Conservation (phyloP, 37 sponge, comb jelly and placozoan species). For the Beroe forskalii region DNA sequence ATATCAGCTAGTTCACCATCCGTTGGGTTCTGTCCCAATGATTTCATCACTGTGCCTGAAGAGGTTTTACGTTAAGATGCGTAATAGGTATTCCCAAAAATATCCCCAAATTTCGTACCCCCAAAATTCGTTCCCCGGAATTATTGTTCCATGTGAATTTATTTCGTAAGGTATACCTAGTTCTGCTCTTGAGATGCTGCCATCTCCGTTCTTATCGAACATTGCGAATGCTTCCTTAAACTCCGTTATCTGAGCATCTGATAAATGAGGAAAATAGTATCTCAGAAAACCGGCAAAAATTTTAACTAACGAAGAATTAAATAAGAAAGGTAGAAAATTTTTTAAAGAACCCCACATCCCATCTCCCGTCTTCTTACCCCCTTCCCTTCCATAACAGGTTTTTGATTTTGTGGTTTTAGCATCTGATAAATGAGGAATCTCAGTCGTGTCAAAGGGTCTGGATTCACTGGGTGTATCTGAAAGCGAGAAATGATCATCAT, state of each 20-base stretch:
- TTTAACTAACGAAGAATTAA: no score
- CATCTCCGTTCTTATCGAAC: conserved; percentile 60
- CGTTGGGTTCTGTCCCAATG: conserved; percentile 51
- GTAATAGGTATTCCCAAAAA: no score
- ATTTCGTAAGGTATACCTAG: no score
- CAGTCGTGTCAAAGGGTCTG: neutral
- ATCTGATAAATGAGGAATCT: neutral
- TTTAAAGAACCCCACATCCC: no score
- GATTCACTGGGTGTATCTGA: neutral
- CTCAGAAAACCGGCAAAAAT: no score
- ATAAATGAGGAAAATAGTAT: neutral
- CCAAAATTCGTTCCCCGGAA: no score
- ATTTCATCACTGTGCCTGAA: conserved; percentile 24
- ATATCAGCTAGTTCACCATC: conserved; percentile 38
- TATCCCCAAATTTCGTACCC: no score
- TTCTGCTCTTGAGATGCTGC: conserved; percentile 39
- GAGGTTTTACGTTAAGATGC: neutral
- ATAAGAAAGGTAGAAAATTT: no score
- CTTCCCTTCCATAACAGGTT: no score
- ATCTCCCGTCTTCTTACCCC: no score
- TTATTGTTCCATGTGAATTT: no score
- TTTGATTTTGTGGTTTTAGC: conserved; percentile 31
- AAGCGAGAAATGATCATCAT: no score
- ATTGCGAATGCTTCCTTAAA: conserved; percentile 63
- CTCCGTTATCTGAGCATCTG: conserved; percentile 61